Conservation (phyloP, 2,113 vertebrate species). For the Bos taurus region ARS-UCD2.0 NC_037357.1:129720501-129721000, state of each 20-base stretch:
- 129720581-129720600: neutral
- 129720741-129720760: neutral
- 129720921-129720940: neutral
- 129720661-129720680: neutral
- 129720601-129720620: neutral
- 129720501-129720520: neutral
- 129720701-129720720: neutral
- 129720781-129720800: neutral
- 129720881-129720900: slow-evolving; percentile 31
- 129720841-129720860: neutral
- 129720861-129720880: neutral
- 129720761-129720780: neutral
- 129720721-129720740: neutral
- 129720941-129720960: slow-evolving; percentile 44
- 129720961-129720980: slow-evolving; percentile 98
- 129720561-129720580: no score
- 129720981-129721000: slow-evolving; percentile 93
- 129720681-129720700: neutral
- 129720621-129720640: neutral
- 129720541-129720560: neutral
- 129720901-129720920: neutral
- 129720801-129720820: neutral
- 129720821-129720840: neutral
- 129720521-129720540: neutral
- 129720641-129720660: neutral